A percentile compares a stretch with the other conserved stretches of the same genome.
These are phyloP conservation scores for Proctacanthus coquilletti DNA, from an alignment of 1,140 invertebrate genomes.

Conservation along the genomic window DNA sequence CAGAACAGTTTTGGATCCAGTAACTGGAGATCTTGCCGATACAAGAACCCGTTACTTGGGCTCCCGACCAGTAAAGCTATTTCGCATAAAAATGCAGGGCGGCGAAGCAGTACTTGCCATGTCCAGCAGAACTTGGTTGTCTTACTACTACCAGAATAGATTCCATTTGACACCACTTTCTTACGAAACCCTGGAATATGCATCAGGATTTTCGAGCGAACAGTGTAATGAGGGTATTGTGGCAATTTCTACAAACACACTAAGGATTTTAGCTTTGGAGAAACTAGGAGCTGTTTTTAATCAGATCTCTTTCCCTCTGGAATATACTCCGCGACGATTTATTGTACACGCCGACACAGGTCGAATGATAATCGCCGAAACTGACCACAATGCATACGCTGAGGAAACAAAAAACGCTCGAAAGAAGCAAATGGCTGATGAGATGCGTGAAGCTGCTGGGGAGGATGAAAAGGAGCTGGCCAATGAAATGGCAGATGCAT, in stretches of 20 bases:
- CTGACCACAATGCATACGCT: slow-evolving; percentile 97
- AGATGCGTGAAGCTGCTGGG: slow-evolving; percentile 93
- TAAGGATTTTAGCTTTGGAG: slow-evolving; percentile 93
- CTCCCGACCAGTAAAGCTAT: slow-evolving; percentile 88
- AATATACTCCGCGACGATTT: slow-evolving; percentile 94
- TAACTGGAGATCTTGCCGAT: slow-evolving; percentile 93
- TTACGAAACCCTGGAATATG: slow-evolving; percentile 94
- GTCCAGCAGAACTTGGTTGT: slow-evolving; percentile 95
- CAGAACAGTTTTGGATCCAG: slow-evolving; percentile 88
- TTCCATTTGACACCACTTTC: slow-evolving; percentile 93
- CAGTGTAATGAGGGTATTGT: slow-evolving; percentile 99
- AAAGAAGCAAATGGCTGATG: slow-evolving; percentile 64
- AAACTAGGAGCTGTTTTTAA: slow-evolving; percentile 98
- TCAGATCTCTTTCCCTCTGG: slow-evolving; percentile 78
- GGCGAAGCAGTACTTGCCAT: slow-evolving; percentile 94
- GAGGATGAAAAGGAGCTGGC: slow-evolving; percentile 90
- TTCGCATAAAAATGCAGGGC: slow-evolving; percentile 88
- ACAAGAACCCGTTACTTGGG: slow-evolving; percentile 93
- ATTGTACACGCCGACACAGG: slow-evolving; percentile 85
- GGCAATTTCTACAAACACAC: slow-evolving; percentile 94
- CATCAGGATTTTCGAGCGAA: slow-evolving; percentile 75
- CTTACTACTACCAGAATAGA: slow-evolving; percentile 95
- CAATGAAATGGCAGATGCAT: slow-evolving; percentile 91
- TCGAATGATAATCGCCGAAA: slow-evolving; percentile 86
- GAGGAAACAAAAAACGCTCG: slow-evolving; percentile 90